Percentiles rank a stretch among this genome's conserved stretches.
phyloP scores from a whole-genome alignment of 35 echinoderm and acorn worm species.

The Acanthaster planci region DNA sequence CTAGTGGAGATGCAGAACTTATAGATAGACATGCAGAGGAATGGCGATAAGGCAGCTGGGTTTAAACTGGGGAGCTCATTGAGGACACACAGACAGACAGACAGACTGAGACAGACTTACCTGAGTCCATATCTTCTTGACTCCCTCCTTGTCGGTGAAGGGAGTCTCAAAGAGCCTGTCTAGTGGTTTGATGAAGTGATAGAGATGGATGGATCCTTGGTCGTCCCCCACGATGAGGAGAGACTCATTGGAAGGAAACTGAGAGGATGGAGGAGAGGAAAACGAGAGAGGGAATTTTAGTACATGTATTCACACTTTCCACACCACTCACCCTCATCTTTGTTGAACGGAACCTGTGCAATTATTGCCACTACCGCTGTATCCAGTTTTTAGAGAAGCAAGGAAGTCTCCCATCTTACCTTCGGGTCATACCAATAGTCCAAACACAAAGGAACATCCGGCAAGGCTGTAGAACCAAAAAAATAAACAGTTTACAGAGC shows the following conservation, averaged over 20 bases:
- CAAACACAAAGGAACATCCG: conserved; percentile 75
- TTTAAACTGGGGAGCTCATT: no score
- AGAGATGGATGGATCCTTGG: conserved; percentile 86
- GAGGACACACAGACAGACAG: no score
- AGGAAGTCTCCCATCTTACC: conserved; percentile 24
- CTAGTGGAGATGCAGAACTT: no score
- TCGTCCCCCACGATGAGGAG: conserved; percentile 83
- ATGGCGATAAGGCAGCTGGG: no score
- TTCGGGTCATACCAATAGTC: conserved; percentile 89
- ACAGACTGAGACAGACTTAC: conserved; percentile 33
- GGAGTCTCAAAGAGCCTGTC: conserved; percentile 85
- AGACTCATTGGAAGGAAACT: conserved; percentile 80
- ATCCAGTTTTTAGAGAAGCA: not conserved
- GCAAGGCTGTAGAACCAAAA: conserved; percentile 59
- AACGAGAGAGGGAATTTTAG: not conserved
- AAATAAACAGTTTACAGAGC: not conserved
- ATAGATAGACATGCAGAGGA: no score
- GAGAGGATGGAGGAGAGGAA: not conserved
- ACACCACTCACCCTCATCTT: not conserved
- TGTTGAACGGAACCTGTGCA: not conserved
- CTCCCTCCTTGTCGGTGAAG: conserved; percentile 60
- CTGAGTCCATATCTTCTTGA: conserved; percentile 94
- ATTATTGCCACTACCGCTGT: not conserved
- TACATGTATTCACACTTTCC: no score
- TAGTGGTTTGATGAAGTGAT: conserved; percentile 82